phyloP scores from a whole-genome alignment of 1,140 invertebrate genomes.

The Drosophila prosaltans region DNA sequence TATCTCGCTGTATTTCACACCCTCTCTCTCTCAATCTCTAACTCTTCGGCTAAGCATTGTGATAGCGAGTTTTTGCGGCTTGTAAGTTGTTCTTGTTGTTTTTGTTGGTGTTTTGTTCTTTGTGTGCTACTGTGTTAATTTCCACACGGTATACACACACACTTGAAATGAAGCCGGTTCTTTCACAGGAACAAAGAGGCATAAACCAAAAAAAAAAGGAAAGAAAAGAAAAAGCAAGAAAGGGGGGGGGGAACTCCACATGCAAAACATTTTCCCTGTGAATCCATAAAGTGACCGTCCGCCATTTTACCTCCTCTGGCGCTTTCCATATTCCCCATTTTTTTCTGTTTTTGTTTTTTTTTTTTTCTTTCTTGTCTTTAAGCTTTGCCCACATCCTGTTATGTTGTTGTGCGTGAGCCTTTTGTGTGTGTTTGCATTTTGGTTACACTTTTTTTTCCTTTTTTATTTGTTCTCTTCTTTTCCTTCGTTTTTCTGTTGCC shows the following conservation, averaged over 20 bases:
- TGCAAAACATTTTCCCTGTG: slow-evolving; percentile 36
- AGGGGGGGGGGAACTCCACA: slow-evolving; percentile 18
- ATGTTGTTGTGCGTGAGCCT: slow-evolving; percentile 42
- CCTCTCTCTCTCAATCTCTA: not conserved
- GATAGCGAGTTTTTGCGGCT: slow-evolving; percentile 31
- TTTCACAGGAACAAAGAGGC: slow-evolving; percentile 13
- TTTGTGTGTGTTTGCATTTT: slow-evolving; percentile 54
- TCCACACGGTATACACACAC: slow-evolving; percentile 61
- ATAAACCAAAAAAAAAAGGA: slow-evolving; percentile 15
- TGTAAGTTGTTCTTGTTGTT: slow-evolving; percentile 16
- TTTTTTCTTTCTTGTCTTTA: slow-evolving; percentile 8
- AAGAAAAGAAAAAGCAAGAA: slow-evolving; percentile 6
- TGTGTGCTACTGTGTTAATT: slow-evolving; percentile 74
- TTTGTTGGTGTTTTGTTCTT: slow-evolving; percentile 35
- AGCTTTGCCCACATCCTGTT: slow-evolving; percentile 38
- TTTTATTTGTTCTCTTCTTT: slow-evolving; percentile 30
- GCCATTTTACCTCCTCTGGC: not conserved
- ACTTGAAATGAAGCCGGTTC: slow-evolving; percentile 31
- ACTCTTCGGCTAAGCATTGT: slow-evolving; percentile 37
- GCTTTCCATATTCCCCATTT: not conserved
- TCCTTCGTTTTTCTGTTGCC: slow-evolving; percentile 13
- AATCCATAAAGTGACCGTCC: slow-evolving; percentile 17
- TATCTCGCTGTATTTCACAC: slow-evolving; percentile 13
- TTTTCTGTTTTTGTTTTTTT: slow-evolving; percentile 7
- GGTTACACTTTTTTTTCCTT: slow-evolving; percentile 44